A percentile compares a stretch with the other conserved stretches of the same genome.
phyloP scores from a whole-genome alignment of 1,140 invertebrate genomes.

The Delia radicum region DNA sequence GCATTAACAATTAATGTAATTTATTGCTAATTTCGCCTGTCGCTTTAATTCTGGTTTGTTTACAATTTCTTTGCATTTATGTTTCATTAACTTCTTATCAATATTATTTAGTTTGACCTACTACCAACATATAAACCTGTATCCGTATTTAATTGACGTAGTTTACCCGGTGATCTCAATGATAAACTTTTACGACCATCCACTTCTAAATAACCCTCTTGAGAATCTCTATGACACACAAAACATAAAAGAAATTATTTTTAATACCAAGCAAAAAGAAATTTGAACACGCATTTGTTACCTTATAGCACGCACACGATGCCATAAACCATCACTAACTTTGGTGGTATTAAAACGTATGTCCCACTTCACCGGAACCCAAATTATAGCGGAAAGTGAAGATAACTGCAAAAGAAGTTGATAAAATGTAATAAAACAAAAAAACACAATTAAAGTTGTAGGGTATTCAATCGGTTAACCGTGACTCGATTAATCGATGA shows the following conservation, averaged over 20 bases:
- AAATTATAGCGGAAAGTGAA: constrained; percentile 66
- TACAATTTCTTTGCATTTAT: no score
- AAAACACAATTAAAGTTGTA: background rate
- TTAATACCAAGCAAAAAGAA: background rate
- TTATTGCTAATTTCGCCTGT: no score
- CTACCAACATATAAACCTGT: constrained; percentile 83
- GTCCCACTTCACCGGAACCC: constrained; percentile 74
- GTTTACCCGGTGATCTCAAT: constrained; percentile 76
- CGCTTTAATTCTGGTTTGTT: no score
- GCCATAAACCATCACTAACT: constrained; percentile 91
- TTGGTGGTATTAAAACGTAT: constrained; percentile 83
- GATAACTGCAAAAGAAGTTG: constrained; percentile 52
- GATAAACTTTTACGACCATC: constrained; percentile 78
- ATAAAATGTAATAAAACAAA: background rate
- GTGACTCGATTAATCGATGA: no score
- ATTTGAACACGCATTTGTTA: constrained; percentile 56
- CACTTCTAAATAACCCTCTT: constrained; percentile 80
- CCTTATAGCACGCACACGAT: constrained; percentile 84
- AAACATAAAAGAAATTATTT: background rate
- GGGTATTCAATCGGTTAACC: no score
- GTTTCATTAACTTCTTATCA: no score
- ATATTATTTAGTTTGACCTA: no score
- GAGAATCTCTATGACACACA: constrained; percentile 68
- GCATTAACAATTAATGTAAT: no score
- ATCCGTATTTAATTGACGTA: constrained; percentile 82